phyloP scores from a whole-genome alignment of 2,113 vertebrate genomes.

The Chaetodon auriga region DNA sequence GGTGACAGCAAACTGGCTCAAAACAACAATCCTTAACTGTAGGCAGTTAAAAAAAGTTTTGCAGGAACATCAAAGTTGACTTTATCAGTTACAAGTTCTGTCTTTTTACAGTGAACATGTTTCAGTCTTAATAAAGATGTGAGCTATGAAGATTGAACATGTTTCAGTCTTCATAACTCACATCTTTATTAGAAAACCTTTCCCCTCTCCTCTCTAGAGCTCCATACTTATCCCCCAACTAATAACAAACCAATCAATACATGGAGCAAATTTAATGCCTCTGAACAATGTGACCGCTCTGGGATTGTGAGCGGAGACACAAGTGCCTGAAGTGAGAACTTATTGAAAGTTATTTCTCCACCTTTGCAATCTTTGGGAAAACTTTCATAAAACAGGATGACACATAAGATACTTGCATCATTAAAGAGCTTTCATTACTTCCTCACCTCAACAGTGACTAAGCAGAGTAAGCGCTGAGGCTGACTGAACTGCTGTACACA shows the following conservation, averaged over 20 bases:
- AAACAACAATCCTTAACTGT: background rate
- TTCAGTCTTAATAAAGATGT: constrained; percentile 2
- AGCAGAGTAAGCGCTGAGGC: background rate
- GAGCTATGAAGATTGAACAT: background rate
- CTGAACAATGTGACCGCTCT: background rate
- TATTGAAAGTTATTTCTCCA: constrained; percentile 3
- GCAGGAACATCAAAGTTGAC: background rate
- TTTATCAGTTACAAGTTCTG: background rate
- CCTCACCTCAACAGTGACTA: background rate
- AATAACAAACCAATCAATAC: constrained; percentile 52
- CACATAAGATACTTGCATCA: background rate
- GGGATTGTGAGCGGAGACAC: background rate
- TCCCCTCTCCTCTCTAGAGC: background rate
- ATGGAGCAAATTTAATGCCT: constrained; percentile 4
- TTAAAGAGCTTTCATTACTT: constrained; percentile 3
- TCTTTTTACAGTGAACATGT: background rate
- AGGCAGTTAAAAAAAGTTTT: background rate
- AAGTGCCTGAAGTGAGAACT: background rate
- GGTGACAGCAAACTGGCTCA: background rate
- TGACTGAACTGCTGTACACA: too few species aligned
- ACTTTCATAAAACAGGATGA: background rate
- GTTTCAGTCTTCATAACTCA: constrained; percentile 12
- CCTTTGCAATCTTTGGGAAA: constrained; percentile 7
- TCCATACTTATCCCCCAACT: constrained; percentile 3
- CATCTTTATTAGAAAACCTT: constrained; percentile 1